Base-by-base conservation (phyloP, 2,113 vertebrate genomes). In the Danionella cerebrum region DNA sequence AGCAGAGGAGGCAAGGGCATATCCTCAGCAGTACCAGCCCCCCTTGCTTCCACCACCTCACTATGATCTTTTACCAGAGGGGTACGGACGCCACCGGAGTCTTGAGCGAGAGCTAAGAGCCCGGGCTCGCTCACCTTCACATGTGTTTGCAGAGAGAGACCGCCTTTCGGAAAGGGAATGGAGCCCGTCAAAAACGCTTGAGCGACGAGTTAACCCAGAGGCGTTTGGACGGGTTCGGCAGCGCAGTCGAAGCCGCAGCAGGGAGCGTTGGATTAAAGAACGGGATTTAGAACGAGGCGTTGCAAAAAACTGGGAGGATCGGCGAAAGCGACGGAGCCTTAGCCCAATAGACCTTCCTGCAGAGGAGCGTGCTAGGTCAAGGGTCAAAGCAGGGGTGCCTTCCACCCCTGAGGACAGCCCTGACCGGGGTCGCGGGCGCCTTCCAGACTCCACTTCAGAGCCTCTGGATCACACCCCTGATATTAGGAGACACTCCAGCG, bases 81-180 rank as follows among this genome's bases (percentile, higher is more conserved):
- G 90, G 0, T 98, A 92, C 14, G 80, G 85, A 65, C 86, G 91
- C 52, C 96, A 95, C 59, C 88, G 92, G 33, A 92, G 90, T 80
- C 83, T 95, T 60, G 95, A 98, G 75, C 85, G 93, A 0, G 96
- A 98, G 73, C 79, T 96, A n/a, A 83, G 91, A 38, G 84, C 86
- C 52, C 84, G 96, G 41, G 95, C 95, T 3, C 87, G 94, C 78
- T 89, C 94, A 0, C 91, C 92, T 50, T 65, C 94, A 0, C 94
- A 95, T 67, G 84, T 93, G 24, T 90, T 93, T 69, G 76, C 90
- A 0, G 93, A 91, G 72, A 41, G 86, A 4, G 94, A 93, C 53
- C 82, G 93, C 74, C 81, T 90, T 71, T 84, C 91, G 74, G 86
- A 90, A 67, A 89, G 93, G 76, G 94, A 95, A 1, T 95, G 87